Base-by-base conservation (phyloP, 2,797 vertebrate species). In the Girardinus metallicus region DNA sequence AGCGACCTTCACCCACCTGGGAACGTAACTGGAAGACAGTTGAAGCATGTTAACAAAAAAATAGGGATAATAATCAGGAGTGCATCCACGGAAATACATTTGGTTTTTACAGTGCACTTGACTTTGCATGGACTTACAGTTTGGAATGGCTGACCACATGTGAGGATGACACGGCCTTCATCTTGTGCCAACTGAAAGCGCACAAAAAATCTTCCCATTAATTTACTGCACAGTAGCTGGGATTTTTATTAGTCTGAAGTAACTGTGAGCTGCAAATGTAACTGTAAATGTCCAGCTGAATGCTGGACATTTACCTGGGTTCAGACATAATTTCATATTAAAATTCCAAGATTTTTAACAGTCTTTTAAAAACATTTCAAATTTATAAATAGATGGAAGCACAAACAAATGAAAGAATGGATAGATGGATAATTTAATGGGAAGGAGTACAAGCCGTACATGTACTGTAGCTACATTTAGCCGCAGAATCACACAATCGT, bases 141-240 rank as follows among this genome's bases (percentile, higher is more conserved):
- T 78, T 96, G 97, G 89, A 96, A 97, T 0, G 97, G 97, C 55
- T 97, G 95, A 53, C 97, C 97, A 72, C 96, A 96, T 11, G 97
- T 97, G 86, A 98, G 95, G 83, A 98, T 97, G 83, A 97, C 85
- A 68, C 97, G 95, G 53, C 94, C 95, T 84, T 98, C 97, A 64
- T 89, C 87, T 44, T 94, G 93, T 73, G 97, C 96, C 49, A 98
- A 92, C 97, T 98, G 94, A 83, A 39, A 93, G 44, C 8, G 81
- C 60, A 82, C 41, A 78, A 44, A 1, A 64, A 77, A 73, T 51
- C 0, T 62, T 57, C 21, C 77, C 5, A 72, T 21, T n/a, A 76
- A 55, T 18, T 64, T 16, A 60, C 60, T 53, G 7, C 34, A 23
- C 21, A 31, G 39, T 4, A 36, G 18, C 13, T 57, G 21, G 11